phyloP scores from a whole-genome alignment of 1,140 invertebrate species.

The Archivesica marissinica region DNA sequence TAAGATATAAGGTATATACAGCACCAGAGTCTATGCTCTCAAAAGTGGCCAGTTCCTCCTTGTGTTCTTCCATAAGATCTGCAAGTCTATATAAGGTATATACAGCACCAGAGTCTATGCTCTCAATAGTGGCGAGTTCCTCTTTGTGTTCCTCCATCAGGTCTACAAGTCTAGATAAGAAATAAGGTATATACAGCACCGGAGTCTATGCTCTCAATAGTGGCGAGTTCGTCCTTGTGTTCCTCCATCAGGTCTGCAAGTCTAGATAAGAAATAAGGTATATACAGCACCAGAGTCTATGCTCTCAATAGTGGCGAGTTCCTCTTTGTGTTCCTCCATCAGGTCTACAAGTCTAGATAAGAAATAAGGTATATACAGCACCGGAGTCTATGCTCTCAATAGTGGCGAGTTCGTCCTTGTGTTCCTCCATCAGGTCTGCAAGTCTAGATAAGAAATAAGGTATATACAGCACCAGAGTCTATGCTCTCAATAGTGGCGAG shows the following conservation, averaged over 20 bases:
- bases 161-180: slow-evolving; percentile 91
- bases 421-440: slow-evolving; percentile 96
- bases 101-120: slow-evolving; percentile 96
- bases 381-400: slow-evolving; percentile 96
- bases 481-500: slow-evolving; percentile 96
- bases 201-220: slow-evolving; percentile 95
- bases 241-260: slow-evolving; percentile 97
- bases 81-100: slow-evolving; percentile 98
- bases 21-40: slow-evolving; percentile 97
- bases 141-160: slow-evolving; percentile 97
- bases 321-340: slow-evolving; percentile 97
- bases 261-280: slow-evolving; percentile 88
- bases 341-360: slow-evolving; percentile 93
- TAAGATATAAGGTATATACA: slow-evolving; percentile 88
- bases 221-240: slow-evolving; percentile 96
- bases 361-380: slow-evolving; percentile 94
- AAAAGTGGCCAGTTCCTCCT: slow-evolving; percentile 96
- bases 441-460: slow-evolving; percentile 89
- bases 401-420: slow-evolving; percentile 97
- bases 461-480: slow-evolving; percentile 98
- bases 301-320: slow-evolving; percentile 95
- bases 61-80: slow-evolving; percentile 96
- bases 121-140: slow-evolving; percentile 96
- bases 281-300: slow-evolving; percentile 98
- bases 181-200: slow-evolving; percentile 96